Evolutionary conservation across 2,888 invertebrate species (phyloP), one percentile per base, ranked within the genome.

Genomic region (Sarcophaga rosellei): DNA sequence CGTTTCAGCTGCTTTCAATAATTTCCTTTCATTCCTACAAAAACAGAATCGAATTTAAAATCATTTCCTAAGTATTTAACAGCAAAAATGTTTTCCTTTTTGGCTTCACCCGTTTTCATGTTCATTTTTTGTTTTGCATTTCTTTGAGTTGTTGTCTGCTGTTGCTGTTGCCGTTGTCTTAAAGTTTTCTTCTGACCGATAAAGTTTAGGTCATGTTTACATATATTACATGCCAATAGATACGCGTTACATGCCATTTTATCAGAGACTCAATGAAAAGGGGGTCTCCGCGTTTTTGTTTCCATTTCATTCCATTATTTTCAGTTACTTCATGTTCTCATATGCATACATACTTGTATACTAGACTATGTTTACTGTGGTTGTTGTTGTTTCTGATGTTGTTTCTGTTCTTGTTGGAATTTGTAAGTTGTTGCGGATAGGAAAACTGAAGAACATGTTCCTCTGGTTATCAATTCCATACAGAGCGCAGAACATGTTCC

Each of bases 161-260:
- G 23, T 63, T 12, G 25, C 0, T n/a, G 25, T 62, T 72, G 74
- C 20, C 1, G 35, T 20, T 45, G 20, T 59, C 35, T 63, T 57
- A 75, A 72, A 72, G 53, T 72, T 81, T 57, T 83, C 10, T 62
- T 35, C 78, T 81, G 81, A 75, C 86, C 84, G 84, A 84, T 86
- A 86, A 84, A 81, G 81, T 84, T 86, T 81, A 62, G 86, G 86
- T 84, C 74, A 86, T 84, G 84, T 86, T 86, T 81, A 81, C 83
- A 78, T 75, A 72, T 47, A 72, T 78, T 78, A 84, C 86, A 86
- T 78, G 86, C 78, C 84, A 81, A 86, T 81, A 84, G 86, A 84
- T 86, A 86, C 77, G 84, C 81, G 81, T 84, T 86, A 86, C 86
- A 86, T 86, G 84, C 81, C 66, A 74, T 81, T 86, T 84, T 86